A percentile compares a stretch with the other conserved stretches of the same genome.
phyloP scores from a whole-genome alignment of 2,113 vertebrate genomes.

The Neotoma lepida region DNA sequence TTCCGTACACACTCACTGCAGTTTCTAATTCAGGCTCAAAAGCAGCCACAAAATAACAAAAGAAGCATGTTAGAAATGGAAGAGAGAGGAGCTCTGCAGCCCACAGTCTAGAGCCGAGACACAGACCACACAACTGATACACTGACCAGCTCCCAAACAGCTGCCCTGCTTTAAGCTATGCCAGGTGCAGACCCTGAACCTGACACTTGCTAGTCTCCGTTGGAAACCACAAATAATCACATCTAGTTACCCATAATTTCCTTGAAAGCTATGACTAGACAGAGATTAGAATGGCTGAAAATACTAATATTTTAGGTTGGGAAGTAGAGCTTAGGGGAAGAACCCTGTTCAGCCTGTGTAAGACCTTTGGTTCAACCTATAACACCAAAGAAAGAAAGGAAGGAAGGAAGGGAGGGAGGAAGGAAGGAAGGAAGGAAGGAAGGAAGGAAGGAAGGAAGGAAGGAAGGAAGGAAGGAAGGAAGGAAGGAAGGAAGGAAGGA shows the following conservation, averaged over 20 bases:
- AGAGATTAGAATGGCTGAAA: not conserved
- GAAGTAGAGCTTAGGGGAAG: not conserved
- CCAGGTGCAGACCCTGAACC: not conserved
- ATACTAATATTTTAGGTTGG: not conserved
- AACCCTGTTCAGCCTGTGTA: not conserved
- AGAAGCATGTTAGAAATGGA: slow-evolving; percentile 14
- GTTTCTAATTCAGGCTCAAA: slow-evolving; percentile 31
- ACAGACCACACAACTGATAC: not conserved
- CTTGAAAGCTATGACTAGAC: not conserved
- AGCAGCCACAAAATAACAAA: slow-evolving; percentile 10
- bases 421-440: not conserved
- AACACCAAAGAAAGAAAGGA: not conserved
- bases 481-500: no score
- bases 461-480: no score
- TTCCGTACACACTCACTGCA: not conserved
- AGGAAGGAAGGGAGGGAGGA: no score
- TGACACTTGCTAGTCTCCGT: not conserved
- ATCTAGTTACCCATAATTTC: slow-evolving; percentile 5
- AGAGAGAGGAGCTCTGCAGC: slow-evolving; percentile 9
- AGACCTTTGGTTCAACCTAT: not conserved
- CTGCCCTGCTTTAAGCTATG: not conserved
- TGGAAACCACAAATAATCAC: slow-evolving; percentile 34
- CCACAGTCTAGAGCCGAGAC: not conserved
- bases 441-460: no score
- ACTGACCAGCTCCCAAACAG: not conserved